Base-by-base conservation (phyloP, 1,140 invertebrate genomes). In the Apolygus lucorum region DNA sequence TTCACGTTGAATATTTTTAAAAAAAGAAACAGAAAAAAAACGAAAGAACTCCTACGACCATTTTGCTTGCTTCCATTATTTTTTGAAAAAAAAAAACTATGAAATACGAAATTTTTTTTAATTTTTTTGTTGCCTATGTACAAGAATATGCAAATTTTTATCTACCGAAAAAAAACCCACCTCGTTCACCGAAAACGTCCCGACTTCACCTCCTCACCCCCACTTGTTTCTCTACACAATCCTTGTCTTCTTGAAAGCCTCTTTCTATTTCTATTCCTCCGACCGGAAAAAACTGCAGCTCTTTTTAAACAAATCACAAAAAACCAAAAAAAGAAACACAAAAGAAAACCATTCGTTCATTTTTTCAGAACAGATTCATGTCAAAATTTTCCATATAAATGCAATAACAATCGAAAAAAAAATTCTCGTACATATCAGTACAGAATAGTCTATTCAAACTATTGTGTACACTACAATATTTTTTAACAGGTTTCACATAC, bases 381-480 rank as follows among this genome's bases (percentile, higher is more conserved):
- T 68, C 67, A 59, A 68, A 68, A 59, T 27, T 68, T 62, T 68
- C 54, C 25, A 28, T 68, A 67, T 34, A 68, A n/a, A 62, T 52
- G 42, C 67, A 68, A 28, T 68, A 59, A 17, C 22, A 24, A 59
- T 17, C 8, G 11, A 29, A 67, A 67, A 14, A 14, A 17, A 68
- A 68, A 68, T 59, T 62, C 25, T 54, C 62, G 68, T 63, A 73
- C 65, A 54, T 68, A 71, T 73, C 73, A 70, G 71, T 74, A 72
- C 71, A 70, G 67, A 73, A 72, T 74, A 74, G 73, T 72, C 67
- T 66, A 64, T 13, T 64, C 67, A 72, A 62, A 73, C 73, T 73
- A 73, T 73, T 73, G 68, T 73, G 63, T 68, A 71, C 62, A 73
- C 52, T 54, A 71, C 59, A 27, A 17, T 64, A 27, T n/a, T n/a